Base-by-base conservation (phyloP, 2,888 invertebrate genomes). In the Tetragonisca angustula region DNA sequence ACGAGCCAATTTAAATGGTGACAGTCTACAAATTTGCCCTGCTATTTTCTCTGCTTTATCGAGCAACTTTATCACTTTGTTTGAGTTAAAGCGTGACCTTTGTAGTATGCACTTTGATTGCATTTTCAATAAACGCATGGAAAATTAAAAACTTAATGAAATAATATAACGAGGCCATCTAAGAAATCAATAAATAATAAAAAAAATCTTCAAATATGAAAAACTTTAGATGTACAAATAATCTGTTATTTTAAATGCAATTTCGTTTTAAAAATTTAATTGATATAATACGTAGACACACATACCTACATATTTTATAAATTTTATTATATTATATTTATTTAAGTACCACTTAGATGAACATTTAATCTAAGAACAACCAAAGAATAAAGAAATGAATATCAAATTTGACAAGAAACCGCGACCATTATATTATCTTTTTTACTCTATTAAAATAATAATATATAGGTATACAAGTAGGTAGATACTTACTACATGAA, bases 1-100 rank as follows among this genome's bases (percentile, higher is more conserved):
- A 71, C 24, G 71, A 85, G 86, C 74, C 54, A 56, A 83, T 86
- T 85, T 83, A 86, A 75, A 86, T 86, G 86, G 86, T 79, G 83
- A 83, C 79, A 71, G 73, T 76, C 76, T 74, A 71, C 82, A 74
- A 85, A 83, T 76, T 76, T 70, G 67, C 65, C 73, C 71, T 79
- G 76, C 85, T 79, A 85, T 85, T 82, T 85, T 86, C 76, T 71
- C 59, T 21, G 71, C 69, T 64, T 74, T 68, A 76, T 83, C 76
- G 71, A 74, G 50, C 71, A 62, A 49, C 50, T 72, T 78, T 24
- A 49, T 72, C 64, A 21, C 52, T 74, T 64, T 1, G 13, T 3
- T 27, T 27, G 11, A 36, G 36, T n/a, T 24, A 36, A 19, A 52
- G 36, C 61, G 13, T 52, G 15, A 17, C 52, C 52, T 52, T 19